Evolutionary conservation across 1,140 invertebrate species (phyloP).

Genomic region (Cydia pomonella): DNA sequence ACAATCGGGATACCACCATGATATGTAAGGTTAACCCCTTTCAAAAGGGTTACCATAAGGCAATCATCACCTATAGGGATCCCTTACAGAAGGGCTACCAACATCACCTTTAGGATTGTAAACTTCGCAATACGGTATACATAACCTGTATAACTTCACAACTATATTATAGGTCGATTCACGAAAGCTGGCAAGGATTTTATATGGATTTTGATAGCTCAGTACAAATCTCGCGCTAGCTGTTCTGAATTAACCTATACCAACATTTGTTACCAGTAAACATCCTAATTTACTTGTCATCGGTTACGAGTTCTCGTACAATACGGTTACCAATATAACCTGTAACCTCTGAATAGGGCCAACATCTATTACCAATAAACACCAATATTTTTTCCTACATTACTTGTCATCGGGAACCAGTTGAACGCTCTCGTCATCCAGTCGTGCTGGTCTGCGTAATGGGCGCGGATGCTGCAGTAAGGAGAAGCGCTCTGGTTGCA

Average conservation of each 20-base stretch:
- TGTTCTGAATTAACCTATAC: too few species aligned
- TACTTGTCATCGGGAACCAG: slow-evolving; percentile 75
- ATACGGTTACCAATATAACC: not conserved
- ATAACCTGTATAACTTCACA: not conserved
- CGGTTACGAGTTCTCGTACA: not conserved
- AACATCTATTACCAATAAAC: too few species aligned
- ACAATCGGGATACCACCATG: not conserved
- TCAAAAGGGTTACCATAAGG: not conserved
- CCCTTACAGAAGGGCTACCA: not conserved
- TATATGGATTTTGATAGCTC: too few species aligned
- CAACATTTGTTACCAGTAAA: too few species aligned
- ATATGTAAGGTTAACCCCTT: too few species aligned
- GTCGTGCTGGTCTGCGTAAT: slow-evolving; percentile 56
- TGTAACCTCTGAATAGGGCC: too few species aligned
- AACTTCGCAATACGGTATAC: not conserved
- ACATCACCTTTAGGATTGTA: not conserved
- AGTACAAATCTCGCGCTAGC: too few species aligned
- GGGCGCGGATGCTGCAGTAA: slow-evolving; percentile 71
- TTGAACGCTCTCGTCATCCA: slow-evolving; percentile 70
- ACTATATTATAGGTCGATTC: too few species aligned
- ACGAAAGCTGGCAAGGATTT: too few species aligned
- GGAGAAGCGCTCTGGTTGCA: slow-evolving; percentile 67
- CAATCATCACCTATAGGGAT: too few species aligned
- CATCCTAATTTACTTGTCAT: too few species aligned
- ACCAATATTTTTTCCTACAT: slow-evolving; percentile 26